Evolutionary conservation across 2,797 vertebrate genomes (phyloP), one percentile per base, ranked within the genome.

Genomic region (Emydoidea blandingii): DNA sequence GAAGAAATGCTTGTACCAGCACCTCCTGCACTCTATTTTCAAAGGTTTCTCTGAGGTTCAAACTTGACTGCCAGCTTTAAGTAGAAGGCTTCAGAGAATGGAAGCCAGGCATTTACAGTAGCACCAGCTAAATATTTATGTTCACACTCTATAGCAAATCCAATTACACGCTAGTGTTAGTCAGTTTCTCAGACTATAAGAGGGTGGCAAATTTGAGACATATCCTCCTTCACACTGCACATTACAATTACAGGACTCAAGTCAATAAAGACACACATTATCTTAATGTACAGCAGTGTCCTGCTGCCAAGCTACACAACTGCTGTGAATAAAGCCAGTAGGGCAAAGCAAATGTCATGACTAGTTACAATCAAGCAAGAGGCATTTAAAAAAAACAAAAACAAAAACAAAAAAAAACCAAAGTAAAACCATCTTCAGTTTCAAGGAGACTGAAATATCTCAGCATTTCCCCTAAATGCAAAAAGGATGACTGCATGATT

Each of bases 41-140:
- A 87, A 37, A 1, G 29, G 76, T 27, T 94, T 90, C 96, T 97
- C 93, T 41, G 88, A 90, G 65, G 86, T 89, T 96, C 87, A 89
- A 90, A 88, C 79, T 57, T 56, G 81, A 81, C 95, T 44, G n/a
- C 47, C 31, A 95, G 41, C 83, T 80, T 86, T 78, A 80, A 87
- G 74, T 29, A 96, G 97, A 93, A 95, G 85, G 85, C 93, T 94
- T 91, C 94, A 95, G 96, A 97, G 95, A 95, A 53, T 3, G 41
- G 92, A 94, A 94, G 91, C 47, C 0, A 89, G 81, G 76, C 56
- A 47, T 59, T 59, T 52, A 91, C 11, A 84, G 23, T 72, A 92
- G 81, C 68, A 87, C 49, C 52, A 74, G 87, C 78, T 89, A 96
- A 91, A 84, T 6, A 84, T 52, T 83, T 62, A 87, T 53, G 89